Evolutionary conservation across 2,113 vertebrate genomes (phyloP), one percentile per base, ranked within the genome.

Genomic region (Herpailurus yagouaroundi): DNA sequence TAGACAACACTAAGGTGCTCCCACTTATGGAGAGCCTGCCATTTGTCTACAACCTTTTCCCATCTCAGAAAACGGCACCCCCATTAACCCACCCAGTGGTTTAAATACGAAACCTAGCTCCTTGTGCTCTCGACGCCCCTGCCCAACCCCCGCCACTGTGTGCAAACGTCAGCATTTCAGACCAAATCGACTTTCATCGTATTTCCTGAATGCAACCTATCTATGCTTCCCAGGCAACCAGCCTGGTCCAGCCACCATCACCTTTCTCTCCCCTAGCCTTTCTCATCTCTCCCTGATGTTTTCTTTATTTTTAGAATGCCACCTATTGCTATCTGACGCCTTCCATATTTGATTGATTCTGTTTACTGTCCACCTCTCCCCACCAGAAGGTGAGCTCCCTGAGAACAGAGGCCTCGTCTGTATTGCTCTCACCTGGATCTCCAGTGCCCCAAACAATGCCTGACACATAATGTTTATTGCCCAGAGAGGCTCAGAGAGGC

Each of bases 151-250:
- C 5, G 4, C 33, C 41, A 9, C 64, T 8, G 0, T 4, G 25
- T 19, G 29, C 10, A 31, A 33, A 15, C 1, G 2, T 23, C 45
- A 48, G 76, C 48, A 55, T 33, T 41, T 4, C 50, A 23, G 38
- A 13, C 9, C 36, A 15, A n/a, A 27, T 12, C 3, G 4, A 15
- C 19, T 15, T 36, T 45, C 33, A 1, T 3, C 2, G 0, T 1
- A 5, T 4, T 69, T 27, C 84, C 38, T 3, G 48, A 50, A 63
- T 38, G 31, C 3, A 4, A 19, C 4, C 15, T 29, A 4, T 29
- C 90, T 36, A 0, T 9, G 19, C 19, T 38, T 7, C 6, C 45
- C 7, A 60, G 3, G n/a, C n/a, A 36, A 31, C 15, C 87, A 50
- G 36, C 69, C 48, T 41, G 80, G 31, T 12, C 25, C 38, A 16